Base-by-base conservation (phyloP, 2,888 invertebrate species). In the Syritta pipiens region DNA sequence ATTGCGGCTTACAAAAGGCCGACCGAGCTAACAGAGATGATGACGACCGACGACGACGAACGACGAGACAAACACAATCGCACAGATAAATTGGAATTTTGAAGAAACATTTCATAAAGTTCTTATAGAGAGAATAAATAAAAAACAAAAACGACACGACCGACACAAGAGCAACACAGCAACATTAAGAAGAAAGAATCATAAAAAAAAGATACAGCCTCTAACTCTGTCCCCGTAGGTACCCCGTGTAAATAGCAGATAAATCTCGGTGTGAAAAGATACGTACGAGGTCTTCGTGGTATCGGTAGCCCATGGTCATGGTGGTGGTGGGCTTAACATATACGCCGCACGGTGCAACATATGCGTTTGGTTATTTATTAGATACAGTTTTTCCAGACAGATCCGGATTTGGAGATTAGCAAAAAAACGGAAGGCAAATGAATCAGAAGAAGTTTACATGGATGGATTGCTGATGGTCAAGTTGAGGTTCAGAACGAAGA, bases 1-100 rank as follows among this genome's bases (percentile, higher is more conserved):
- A 55, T 68, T 68, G 68, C 68, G n/a, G n/a, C n/a, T n/a, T n/a
- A n/a, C n/a, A n/a, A 59, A 68, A 68, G 22, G 37, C 7, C 37
- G 22, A 20, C 42, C 19, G 9, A 28, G n/a, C 7, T n/a, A n/a
- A 28, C n/a, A n/a, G n/a, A 7, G 28, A 28, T 2, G 7, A 28
- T 2, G 12, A 40, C 10, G 37, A 28, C 10, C 7, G 26, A 57
- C 19, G 10, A 57, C 69, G 46, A 40, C n/a, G 19, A 7, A 53
- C 24, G 9, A 55, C 19, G 3, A n/a, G 42, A 42, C 22, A 20
- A 17, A 9, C 42, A 20, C 40, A 48, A 30, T 12, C 44, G 14
- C 53, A 19, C 74, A 51, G 17, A 65, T 22, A 37, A 68, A 55
- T 60, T 68, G 60, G 55, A 63, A 37, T 69, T 76, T 49, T 57